phyloP scores from a whole-genome alignment of 2,797 vertebrate species.

The Centropyge bicolor region DNA sequence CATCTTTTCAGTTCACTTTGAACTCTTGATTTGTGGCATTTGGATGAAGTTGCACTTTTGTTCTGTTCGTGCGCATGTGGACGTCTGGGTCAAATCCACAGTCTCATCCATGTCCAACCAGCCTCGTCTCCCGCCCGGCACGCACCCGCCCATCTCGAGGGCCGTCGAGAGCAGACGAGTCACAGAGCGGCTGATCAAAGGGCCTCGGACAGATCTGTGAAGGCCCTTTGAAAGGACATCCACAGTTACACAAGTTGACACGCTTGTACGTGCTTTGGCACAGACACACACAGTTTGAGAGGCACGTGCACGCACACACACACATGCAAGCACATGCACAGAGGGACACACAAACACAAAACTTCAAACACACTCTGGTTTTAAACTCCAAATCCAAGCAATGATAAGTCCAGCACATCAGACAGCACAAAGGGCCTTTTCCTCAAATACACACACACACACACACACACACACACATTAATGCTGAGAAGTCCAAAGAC shows the following conservation, averaged over 20 bases:
- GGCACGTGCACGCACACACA: conserved; percentile 28
- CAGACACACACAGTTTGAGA: conserved; percentile 45
- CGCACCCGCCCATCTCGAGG: conserved; percentile 64
- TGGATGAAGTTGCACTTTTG: conserved; percentile 7
- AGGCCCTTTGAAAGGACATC: conserved; percentile 80
- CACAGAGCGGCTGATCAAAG: conserved; percentile 78
- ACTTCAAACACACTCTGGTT: conserved; percentile 55
- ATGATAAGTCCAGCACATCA: conserved; percentile 69
- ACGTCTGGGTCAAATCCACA: conserved; percentile 52
- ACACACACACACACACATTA: conserved; percentile 7
- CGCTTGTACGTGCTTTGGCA: conserved; percentile 51
- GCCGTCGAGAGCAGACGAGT: conserved; percentile 67
- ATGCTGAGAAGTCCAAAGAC: conserved; percentile 8
- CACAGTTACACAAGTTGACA: conserved; percentile 73
- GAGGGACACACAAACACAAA: conserved; percentile 33
- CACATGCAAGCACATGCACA: conserved; percentile 4
- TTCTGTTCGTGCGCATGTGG: not conserved
- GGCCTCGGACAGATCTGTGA: conserved; percentile 77
- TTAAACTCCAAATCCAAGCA: conserved; percentile 66
- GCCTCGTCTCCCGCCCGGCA: conserved; percentile 57
- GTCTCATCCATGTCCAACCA: conserved; percentile 60
- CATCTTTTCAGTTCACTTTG: not conserved
- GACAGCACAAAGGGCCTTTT: conserved; percentile 56
- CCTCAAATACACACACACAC: conserved; percentile 48
- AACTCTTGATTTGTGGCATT: conserved; percentile 9